Evolutionary conservation across 2,113 vertebrate genomes (phyloP), one percentile per base, ranked within the genome.

Genomic region (Sigmodon hispidus): DNA sequence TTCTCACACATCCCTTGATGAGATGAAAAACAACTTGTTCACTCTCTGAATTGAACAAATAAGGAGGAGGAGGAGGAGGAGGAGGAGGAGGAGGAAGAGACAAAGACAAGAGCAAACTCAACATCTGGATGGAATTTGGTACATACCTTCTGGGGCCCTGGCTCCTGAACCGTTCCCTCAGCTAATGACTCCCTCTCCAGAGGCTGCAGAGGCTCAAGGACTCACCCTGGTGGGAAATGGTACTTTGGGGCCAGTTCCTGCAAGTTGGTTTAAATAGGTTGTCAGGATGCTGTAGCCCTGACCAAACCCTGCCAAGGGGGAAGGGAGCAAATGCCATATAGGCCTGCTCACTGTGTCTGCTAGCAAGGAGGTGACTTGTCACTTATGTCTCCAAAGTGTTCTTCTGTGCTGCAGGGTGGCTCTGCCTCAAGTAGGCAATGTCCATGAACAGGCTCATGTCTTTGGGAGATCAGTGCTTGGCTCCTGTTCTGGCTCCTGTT

Each of bases 51-150:
- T 89, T 24, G 31, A n/a, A n/a, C n/a, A n/a, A n/a, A n/a, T n/a
- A n/a, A 61, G n/a, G 11, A 40, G 67, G 12, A 84, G 34, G 50
- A 22, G 34, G 31, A 61, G n/a, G 11, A 40, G 67, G 12, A 84
- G 34, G 50, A 22, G 22, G 67, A 57, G 29, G 52, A 17, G 15
- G n/a, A 87, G 26, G 79, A 79, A 94, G 73, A 22, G 29, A n/a
- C n/a, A n/a, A n/a, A n/a, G 24, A 81, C 8, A 90, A 91, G 90
- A 40, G 7, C 55, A 89, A 65, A 89, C 21, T 17, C 45, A 91
- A 93, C 89, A 97, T 95, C 94, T 96, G 91, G 87, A 96, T 95
- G 70, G 79, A 92, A 96, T 95, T 97, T 85, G 84, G 86, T 67
- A 94, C 94, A 72, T 88, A 96, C 93, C 87, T 97, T 91, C 89